Conservation (phyloP, 1,140 invertebrate genomes). For the roundworm (Caenorhabditis elegans) region WBcel235 BX284604.4:6992501-6993000, state of each 20-base stretch:
- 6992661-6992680: background rate
- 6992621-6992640: slow-evolving; percentile 6
- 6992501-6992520: too few species aligned
- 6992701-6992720: background rate
- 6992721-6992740: background rate
- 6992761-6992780: background rate
- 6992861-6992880: background rate
- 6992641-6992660: background rate
- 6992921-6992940: slow-evolving; percentile 21
- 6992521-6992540: too few species aligned
- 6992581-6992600: background rate
- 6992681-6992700: background rate
- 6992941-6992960: slow-evolving; percentile 17
- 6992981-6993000: background rate
- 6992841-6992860: background rate
- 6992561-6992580: too few species aligned
- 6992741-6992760: background rate
- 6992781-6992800: background rate
- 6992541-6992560: too few species aligned
- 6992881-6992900: background rate
- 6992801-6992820: background rate
- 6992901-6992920: background rate
- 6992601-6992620: slow-evolving; percentile 3
- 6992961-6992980: slow-evolving; percentile 2
- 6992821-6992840: background rate